A percentile compares a stretch with the other conserved stretches of the same genome.
Evolutionary conservation across 2,888 invertebrate species (phyloP).

Genomic region (Phaonia tiefii): DNA sequence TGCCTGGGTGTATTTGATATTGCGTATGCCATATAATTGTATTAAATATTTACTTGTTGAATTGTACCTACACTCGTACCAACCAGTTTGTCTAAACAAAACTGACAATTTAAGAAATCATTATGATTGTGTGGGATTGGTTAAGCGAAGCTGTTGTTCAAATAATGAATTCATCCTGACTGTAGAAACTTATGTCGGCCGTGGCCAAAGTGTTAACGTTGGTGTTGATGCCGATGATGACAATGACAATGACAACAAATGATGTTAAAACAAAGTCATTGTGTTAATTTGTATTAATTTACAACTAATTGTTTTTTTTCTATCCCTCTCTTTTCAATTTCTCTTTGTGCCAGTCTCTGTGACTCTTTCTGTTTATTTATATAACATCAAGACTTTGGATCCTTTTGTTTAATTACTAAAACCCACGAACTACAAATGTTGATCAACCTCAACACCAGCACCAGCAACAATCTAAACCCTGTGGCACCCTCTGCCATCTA

Average conservation of each 20-base stretch:
- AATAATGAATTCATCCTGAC: conserved; percentile 25
- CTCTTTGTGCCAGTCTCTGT: too few species aligned
- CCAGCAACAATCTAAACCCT: background rate
- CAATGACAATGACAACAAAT: conserved; percentile 50
- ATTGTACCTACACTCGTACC: too few species aligned
- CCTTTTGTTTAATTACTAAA: conserved; percentile 56
- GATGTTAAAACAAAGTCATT: conserved; percentile 64
- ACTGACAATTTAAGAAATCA: too few species aligned
- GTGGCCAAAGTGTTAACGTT: background rate
- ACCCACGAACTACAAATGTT: conserved; percentile 53
- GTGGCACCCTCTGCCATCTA: conserved; percentile 3
- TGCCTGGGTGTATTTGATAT: too few species aligned
- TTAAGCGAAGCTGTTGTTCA: background rate
- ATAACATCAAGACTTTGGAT: background rate
- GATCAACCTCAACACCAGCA: conserved; percentile 13
- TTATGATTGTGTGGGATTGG: too few species aligned
- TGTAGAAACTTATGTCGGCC: background rate
- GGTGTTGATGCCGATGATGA: background rate
- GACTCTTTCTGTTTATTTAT: conserved; percentile 25
- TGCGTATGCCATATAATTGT: too few species aligned
- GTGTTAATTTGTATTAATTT: conserved; percentile 74
- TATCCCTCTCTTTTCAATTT: too few species aligned
- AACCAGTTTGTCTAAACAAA: too few species aligned
- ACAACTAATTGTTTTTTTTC: conserved; percentile 71
- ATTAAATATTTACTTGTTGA: too few species aligned